Conservation (phyloP, 2,797 vertebrate species). For the Sardinella longiceps region DNA sequence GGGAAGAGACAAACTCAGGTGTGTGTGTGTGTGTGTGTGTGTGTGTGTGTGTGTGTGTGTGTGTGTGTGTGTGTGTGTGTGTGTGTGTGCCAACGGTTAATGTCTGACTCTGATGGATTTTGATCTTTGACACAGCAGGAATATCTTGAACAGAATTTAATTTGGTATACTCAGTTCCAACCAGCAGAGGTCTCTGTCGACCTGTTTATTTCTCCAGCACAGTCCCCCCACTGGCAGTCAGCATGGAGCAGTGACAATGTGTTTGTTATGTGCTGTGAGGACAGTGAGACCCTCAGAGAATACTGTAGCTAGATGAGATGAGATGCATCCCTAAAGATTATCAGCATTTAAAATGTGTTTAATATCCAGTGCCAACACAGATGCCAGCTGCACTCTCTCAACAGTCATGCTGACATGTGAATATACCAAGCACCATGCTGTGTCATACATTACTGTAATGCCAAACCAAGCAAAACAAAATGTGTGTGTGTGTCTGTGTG, state of each 20-base stretch:
- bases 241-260: background rate
- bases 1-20: constrained; percentile 87
- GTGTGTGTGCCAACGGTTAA: background rate
- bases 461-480: background rate
- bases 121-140: too few relatives aligned
- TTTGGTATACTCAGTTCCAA: constrained; percentile 50
- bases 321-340: background rate
- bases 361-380: background rate
- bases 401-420: background rate
- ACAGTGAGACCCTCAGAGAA: too few relatives aligned
- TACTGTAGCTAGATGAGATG: too few relatives aligned
- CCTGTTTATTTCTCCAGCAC: background rate
- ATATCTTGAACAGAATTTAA: background rate
- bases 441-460: background rate
- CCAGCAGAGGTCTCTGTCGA: constrained; percentile 71
- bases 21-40: constrained; percentile 44
- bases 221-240: background rate
- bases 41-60: background rate
- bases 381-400: background rate
- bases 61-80: background rate
- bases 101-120: background rate
- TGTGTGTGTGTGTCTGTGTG: constrained; percentile 2
- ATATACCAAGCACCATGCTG: background rate
- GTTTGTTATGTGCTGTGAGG: background rate
- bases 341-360: background rate